A percentile compares a stretch with the other conserved stretches of the same genome.
Conservation (phyloP, 2,797 vertebrate genomes). For the Aselliscus stoliczkanus region DNA sequence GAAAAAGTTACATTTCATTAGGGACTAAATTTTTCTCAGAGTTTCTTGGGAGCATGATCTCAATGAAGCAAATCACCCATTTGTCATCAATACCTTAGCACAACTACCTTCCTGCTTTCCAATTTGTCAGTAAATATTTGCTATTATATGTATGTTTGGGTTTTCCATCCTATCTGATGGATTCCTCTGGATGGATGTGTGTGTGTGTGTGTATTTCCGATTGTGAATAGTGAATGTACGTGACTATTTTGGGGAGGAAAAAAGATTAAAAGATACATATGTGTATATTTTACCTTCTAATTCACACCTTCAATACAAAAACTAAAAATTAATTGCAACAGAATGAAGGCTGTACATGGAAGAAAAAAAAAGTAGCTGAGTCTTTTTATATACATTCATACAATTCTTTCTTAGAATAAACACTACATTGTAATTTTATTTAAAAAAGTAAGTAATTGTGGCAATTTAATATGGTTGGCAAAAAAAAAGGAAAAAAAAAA, state of each 20-base stretch:
- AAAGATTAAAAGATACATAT: conserved; percentile 79
- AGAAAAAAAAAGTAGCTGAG: conserved; percentile 85
- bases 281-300: conserved; percentile 84
- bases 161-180: conserved; percentile 69
- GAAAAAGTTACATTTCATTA: conserved; percentile 68
- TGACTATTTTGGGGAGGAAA: conserved; percentile 72
- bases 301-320: conserved; percentile 86
- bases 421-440: conserved; percentile 84
- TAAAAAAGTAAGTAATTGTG: conserved; percentile 76
- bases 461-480: conserved; percentile 89
- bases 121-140: conserved; percentile 73
- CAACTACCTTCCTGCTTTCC: conserved; percentile 70
- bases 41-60: conserved; percentile 80
- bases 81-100: conserved; percentile 78
- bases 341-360: conserved; percentile 85
- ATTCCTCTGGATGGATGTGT: conserved; percentile 61
- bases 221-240: conserved; percentile 39
- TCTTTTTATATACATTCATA: conserved; percentile 88
- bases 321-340: conserved; percentile 85
- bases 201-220: neutral
- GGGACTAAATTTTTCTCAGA: conserved; percentile 67
- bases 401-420: conserved; percentile 86
- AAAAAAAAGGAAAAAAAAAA: conserved; percentile 83
- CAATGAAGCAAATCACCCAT: conserved; percentile 86
- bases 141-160: conserved; percentile 61